Evolutionary conservation across 2,888 invertebrate species (phyloP).

Genomic region (Nomada fucata): DNA sequence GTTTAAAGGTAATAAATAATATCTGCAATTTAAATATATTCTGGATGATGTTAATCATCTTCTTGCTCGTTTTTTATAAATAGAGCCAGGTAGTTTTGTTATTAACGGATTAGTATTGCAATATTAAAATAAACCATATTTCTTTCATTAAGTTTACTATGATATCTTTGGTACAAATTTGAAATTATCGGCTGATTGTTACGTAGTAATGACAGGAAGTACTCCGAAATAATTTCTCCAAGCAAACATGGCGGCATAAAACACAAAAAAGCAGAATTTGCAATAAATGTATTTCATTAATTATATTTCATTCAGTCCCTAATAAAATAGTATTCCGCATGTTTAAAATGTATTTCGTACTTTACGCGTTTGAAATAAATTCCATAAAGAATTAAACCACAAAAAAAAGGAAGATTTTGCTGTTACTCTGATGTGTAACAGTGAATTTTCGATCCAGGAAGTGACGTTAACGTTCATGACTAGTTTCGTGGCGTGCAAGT

Average conservation of each 20-base stretch:
- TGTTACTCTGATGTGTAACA: background rate
- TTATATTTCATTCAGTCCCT: too few relatives aligned
- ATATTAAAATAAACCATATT: background rate
- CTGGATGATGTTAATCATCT: too few relatives aligned
- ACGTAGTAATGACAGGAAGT: slow-evolving; percentile 29
- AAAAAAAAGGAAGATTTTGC: background rate
- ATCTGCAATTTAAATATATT: too few relatives aligned
- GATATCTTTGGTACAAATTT: background rate
- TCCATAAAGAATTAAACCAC: background rate
- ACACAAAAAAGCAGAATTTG: too few relatives aligned
- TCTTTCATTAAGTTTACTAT: background rate
- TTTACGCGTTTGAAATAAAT: slow-evolving; percentile 3
- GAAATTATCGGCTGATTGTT: slow-evolving; percentile 25
- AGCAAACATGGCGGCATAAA: background rate
- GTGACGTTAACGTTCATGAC: slow-evolving; percentile 65
- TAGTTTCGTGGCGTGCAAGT: slow-evolving; percentile 67
- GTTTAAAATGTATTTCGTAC: background rate
- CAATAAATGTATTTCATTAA: too few relatives aligned
- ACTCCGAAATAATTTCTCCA: slow-evolving; percentile 7
- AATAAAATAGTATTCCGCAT: background rate
- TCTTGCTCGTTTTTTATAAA: too few relatives aligned
- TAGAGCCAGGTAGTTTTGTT: too few relatives aligned
- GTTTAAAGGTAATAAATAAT: background rate
- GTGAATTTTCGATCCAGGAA: slow-evolving; percentile 52
- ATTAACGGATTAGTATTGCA: background rate